phyloP scores from a whole-genome alignment of 2,113 vertebrate genomes.

The Notothenia rossii region DNA sequence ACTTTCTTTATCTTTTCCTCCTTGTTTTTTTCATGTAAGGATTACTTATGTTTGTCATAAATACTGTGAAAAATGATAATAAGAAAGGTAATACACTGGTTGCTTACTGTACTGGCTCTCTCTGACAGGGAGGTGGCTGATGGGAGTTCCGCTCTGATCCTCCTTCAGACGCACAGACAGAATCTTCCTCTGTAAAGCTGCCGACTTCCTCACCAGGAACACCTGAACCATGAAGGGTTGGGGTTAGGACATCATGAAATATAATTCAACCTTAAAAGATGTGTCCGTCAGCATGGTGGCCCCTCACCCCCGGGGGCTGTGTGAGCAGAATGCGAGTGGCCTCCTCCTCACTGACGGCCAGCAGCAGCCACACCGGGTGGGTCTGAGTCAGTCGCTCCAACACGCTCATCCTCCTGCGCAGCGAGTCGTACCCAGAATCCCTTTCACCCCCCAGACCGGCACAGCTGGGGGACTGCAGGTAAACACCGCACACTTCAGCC shows the following conservation, averaged over 20 bases:
- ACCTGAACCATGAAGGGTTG: conserved; percentile 77
- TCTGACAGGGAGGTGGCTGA: conserved; percentile 91
- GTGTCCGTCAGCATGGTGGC: too few relatives aligned
- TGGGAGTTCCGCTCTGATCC: conserved; percentile 72
- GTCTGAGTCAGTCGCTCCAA: conserved; percentile 92
- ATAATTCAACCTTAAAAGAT: not conserved
- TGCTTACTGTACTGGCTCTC: conserved; percentile 95
- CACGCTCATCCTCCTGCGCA: conserved; percentile 90
- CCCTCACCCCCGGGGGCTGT: conserved; percentile 91
- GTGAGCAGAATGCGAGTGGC: conserved; percentile 83
- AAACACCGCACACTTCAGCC: conserved; percentile 83
- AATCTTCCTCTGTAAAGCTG: conserved; percentile 90
- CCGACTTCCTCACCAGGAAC: conserved; percentile 91
- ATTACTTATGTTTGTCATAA: too few relatives aligned
- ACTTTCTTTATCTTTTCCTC: too few relatives aligned
- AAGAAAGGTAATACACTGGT: not conserved
- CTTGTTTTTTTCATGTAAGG: too few relatives aligned
- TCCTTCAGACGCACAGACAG: conserved; percentile 88
- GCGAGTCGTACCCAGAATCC: conserved; percentile 92
- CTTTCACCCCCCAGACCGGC: conserved; percentile 79
- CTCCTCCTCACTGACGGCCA: conserved; percentile 88
- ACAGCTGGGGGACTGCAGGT: conserved; percentile 73
- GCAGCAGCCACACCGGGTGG: conserved; percentile 92
- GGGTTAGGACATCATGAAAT: not conserved
- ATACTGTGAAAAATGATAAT: too few relatives aligned